A percentile compares a stretch with the other conserved stretches of the same genome.
Conservation (phyloP, 1,140 invertebrate genomes). For the Batillaria attramentaria region DNA sequence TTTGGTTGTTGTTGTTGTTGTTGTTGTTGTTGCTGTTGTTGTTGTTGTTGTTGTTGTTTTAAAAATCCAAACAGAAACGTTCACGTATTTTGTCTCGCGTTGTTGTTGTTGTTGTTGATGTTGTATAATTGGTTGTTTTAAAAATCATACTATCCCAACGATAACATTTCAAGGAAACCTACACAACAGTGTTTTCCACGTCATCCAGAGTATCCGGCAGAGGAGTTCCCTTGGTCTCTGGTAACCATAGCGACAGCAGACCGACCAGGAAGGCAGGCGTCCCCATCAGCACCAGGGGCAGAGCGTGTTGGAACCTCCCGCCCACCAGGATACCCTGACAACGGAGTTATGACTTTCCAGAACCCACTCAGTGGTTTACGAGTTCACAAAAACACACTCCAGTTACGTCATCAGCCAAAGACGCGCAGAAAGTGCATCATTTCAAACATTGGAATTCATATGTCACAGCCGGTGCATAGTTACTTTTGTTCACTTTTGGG, state of each 20-base stretch:
- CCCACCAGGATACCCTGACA: slow-evolving; percentile 24
- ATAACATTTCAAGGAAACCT: too few species aligned
- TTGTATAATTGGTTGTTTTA: too few species aligned
- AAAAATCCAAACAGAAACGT: too few species aligned
- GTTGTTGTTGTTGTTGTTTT: too few species aligned
- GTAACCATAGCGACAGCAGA: slow-evolving; percentile 72
- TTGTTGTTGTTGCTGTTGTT: too few species aligned
- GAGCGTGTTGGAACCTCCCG: slow-evolving; percentile 7
- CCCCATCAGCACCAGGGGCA: slow-evolving; percentile 76
- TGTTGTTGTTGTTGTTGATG: too few species aligned
- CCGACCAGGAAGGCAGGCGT: slow-evolving; percentile 73
- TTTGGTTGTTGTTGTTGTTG: too few species aligned
- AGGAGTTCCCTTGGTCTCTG: slow-evolving; percentile 75
- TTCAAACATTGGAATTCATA: not conserved
- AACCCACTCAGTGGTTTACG: too few species aligned
- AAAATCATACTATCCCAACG: too few species aligned
- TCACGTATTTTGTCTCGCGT: too few species aligned
- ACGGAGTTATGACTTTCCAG: too few species aligned
- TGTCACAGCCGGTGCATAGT: not conserved
- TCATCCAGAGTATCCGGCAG: slow-evolving; percentile 74
- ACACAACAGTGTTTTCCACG: slow-evolving; percentile 56
- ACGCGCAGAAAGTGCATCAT: not conserved
- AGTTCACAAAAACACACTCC: too few species aligned
- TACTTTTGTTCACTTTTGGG: not conserved
- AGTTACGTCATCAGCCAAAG: not conserved